Percentiles rank a stretch among this genome's conserved stretches.
Evolutionary conservation across 2,113 vertebrate species (phyloP).

Genomic region (Balaeniceps rex): DNA sequence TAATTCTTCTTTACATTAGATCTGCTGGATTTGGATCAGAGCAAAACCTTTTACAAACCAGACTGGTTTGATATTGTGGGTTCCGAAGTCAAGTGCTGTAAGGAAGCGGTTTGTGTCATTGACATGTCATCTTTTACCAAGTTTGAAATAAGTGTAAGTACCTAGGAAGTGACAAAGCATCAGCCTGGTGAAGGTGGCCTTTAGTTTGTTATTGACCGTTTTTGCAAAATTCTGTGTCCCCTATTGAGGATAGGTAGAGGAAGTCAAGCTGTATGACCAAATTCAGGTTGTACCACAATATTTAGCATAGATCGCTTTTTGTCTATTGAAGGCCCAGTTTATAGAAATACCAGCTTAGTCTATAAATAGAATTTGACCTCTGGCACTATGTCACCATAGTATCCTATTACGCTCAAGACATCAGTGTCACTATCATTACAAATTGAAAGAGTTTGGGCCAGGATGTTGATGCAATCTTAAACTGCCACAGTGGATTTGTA

Average conservation of each 20-base stretch:
- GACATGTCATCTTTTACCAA: constrained; percentile 99
- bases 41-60: constrained; percentile 98
- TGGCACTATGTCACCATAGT: not conserved
- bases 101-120: constrained; percentile 95
- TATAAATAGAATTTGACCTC: not conserved
- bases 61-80: constrained; percentile 99
- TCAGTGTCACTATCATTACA: not conserved
- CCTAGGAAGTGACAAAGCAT: not conserved
- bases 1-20: constrained; percentile 65
- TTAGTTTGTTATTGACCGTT: not conserved
- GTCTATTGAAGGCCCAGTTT: not conserved
- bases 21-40: constrained; percentile 91
- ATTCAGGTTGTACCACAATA: not conserved
- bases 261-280: not conserved
- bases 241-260: not conserved
- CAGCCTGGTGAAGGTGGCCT: not conserved
- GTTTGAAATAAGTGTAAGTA: constrained; percentile 96
- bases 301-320: not conserved
- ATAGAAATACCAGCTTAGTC: not conserved
- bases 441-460: not conserved
- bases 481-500: not conserved
- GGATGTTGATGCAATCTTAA: not conserved
- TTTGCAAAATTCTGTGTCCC: not conserved
- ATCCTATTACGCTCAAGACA: accelerated
- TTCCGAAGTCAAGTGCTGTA: constrained; percentile 96